phyloP scores from a whole-genome alignment of 2,797 vertebrate species.

The Myiotriccus ornatus region DNA sequence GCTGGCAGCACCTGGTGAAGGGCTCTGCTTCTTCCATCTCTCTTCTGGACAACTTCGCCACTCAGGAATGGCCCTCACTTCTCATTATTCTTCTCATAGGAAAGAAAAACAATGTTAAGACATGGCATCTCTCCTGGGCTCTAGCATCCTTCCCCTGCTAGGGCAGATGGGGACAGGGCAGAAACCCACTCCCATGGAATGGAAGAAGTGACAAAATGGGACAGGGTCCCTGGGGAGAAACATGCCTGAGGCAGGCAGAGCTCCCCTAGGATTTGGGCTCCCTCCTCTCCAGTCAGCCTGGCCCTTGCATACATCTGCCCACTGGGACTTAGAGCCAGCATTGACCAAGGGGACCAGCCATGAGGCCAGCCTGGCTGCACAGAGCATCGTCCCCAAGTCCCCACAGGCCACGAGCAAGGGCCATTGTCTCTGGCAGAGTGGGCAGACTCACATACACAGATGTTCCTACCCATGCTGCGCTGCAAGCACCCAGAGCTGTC shows the following conservation, averaged over 20 bases:
- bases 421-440: neutral
- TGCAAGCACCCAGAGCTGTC: neutral
- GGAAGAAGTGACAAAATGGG: neutral
- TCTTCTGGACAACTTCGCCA: neutral
- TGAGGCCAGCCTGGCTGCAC: neutral
- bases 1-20: slow-evolving; percentile 44
- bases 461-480: neutral
- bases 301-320: rapidly evolving
- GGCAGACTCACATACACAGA: neutral
- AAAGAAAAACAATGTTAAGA: slow-evolving; percentile 39
- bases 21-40: slow-evolving; percentile 28
- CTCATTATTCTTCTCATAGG: slow-evolving; percentile 83
- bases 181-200: neutral
- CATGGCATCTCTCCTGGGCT: neutral
- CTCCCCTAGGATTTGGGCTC: neutral
- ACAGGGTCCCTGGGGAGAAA: neutral
- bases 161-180: neutral
- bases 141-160: neutral
- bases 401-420: neutral
- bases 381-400: neutral
- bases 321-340: neutral
- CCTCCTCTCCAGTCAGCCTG: neutral
- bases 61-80: slow-evolving; percentile 95
- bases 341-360: neutral
- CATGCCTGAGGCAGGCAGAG: neutral